A percentile compares a stretch with the other conserved stretches of the same genome.
phyloP scores from a whole-genome alignment of 2,888 invertebrate genomes.

The Thymelicus lineola region DNA sequence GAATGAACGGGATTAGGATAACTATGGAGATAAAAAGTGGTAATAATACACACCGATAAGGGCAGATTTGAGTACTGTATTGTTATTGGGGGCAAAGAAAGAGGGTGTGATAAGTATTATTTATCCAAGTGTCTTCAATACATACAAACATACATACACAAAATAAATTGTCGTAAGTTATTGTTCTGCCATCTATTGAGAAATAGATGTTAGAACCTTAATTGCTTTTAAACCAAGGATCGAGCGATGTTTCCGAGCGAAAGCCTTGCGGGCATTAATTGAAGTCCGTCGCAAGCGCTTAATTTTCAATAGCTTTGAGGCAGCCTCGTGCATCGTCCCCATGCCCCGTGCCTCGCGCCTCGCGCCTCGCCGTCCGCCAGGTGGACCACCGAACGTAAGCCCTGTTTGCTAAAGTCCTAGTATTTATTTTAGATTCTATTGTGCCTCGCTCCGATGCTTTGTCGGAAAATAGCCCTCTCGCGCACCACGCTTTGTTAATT shows the following conservation, averaged over 20 bases:
- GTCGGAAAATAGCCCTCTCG: slow-evolving; percentile 79
- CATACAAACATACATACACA: too few species aligned
- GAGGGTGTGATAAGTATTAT: neutral
- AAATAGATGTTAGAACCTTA: neutral
- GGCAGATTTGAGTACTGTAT: neutral
- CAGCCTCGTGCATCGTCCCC: slow-evolving; percentile 42
- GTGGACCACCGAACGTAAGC: slow-evolving; percentile 74
- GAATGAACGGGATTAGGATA: slow-evolving; percentile 45
- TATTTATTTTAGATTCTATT: slow-evolving; percentile 84
- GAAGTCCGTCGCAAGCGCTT: slow-evolving; percentile 71
- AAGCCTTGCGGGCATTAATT: slow-evolving; percentile 68
- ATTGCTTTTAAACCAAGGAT: neutral
- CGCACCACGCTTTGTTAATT: slow-evolving; percentile 80
- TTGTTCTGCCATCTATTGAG: neutral
- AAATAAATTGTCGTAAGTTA: neutral
- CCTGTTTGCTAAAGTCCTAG: slow-evolving; percentile 81
- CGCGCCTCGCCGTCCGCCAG: slow-evolving; percentile 54
- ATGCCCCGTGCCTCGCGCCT: slow-evolving; percentile 40
- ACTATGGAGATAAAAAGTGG: slow-evolving; percentile 21
- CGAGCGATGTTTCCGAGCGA: slow-evolving; percentile 50
- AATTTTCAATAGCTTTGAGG: slow-evolving; percentile 68
- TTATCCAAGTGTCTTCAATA: neutral
- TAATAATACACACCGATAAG: neutral
- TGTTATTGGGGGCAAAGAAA: neutral
- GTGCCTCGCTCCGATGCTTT: slow-evolving; percentile 77